Evolutionary conservation across 2,113 vertebrate species (phyloP), one percentile per base, ranked within the genome.

Genomic region (Lophura nycthemera): DNA sequence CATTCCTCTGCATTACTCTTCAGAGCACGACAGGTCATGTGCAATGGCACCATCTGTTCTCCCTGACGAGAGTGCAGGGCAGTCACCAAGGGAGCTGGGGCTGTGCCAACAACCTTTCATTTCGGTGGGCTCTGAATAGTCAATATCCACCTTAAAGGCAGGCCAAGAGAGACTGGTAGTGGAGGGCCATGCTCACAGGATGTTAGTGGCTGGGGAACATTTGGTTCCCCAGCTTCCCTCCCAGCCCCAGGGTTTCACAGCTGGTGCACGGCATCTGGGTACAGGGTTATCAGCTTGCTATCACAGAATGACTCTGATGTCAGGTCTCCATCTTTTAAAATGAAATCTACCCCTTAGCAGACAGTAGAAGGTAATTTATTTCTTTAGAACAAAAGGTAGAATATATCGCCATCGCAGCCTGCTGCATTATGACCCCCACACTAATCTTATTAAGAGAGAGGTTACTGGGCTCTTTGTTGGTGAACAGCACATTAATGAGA

Each of bases 401-500:
- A 66, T 96, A 64, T 86, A 90, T 96, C 86, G 91, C 66, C 88
- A 80, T 59, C 83, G 81, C n/a, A 95, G 91, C n/a, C 69, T 95
- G 86, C 89, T 95, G 86, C 52, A 92, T 91, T 75, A 75, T 92
- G 92, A 97, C 89, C 96, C 29, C 69, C 75, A 32, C 32, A 57
- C 77, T 97, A 97, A 97, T 97, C 96, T 95, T 97, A 93, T 95
- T 97, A 97, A 96, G 70, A 94, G 19, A 93, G 92, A 96, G 74
- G 96, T 96, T 96, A 84, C 69, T 56, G 40, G 89, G 81, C 57
- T 96, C 83, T 97, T 95, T 97, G 80, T 93, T 94, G 93, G 91
- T 78, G 92, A 97, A 95, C 67, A 95, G 88, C 82, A 96, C 78
- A 95, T 95, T 96, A 98, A 97, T 92, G 93, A 97, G 89, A 97